Conservation (phyloP, 2,888 invertebrate genomes). For the Pristionchus arcanus region DNA sequence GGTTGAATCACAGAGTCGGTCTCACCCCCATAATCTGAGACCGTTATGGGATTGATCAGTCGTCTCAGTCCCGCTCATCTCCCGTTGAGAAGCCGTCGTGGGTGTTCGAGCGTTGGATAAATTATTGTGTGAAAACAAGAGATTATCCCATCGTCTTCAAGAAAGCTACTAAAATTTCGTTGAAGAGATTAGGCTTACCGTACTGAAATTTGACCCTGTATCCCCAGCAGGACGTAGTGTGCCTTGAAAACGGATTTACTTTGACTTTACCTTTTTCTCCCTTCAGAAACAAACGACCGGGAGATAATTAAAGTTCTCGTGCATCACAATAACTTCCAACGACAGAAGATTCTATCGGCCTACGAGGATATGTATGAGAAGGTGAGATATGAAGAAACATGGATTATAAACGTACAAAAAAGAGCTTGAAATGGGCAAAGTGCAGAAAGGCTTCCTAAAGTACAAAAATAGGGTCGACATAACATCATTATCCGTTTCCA, state of each 20-base stretch:
- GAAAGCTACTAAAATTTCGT: neutral
- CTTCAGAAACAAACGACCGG: conserved; percentile 76
- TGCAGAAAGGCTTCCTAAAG: too few species aligned
- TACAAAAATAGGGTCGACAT: too few species aligned
- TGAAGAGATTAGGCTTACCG: too few species aligned
- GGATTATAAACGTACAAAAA: too few species aligned
- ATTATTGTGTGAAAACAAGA: neutral
- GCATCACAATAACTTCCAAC: conserved; percentile 77
- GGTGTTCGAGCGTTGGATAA: neutral
- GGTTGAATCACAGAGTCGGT: neutral
- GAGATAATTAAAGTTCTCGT: conserved; percentile 74
- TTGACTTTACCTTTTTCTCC: neutral
- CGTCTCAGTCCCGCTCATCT: neutral
- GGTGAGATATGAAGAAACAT: conserved; percentile 54
- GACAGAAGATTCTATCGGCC: conserved; percentile 76
- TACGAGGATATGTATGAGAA: conserved; percentile 77
- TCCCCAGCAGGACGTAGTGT: too few species aligned
- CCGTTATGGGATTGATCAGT: neutral
- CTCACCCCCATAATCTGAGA: neutral
- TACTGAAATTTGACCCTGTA: too few species aligned
- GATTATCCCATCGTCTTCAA: neutral
- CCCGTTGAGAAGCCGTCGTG: neutral
- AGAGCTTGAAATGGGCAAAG: too few species aligned
- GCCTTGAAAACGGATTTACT: too few species aligned
- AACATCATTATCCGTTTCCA: too few species aligned